These are phyloP conservation scores for Trachymyrmex septentrionalis DNA, from an alignment of 1,140 invertebrate species.

Conservation along the genomic window DNA sequence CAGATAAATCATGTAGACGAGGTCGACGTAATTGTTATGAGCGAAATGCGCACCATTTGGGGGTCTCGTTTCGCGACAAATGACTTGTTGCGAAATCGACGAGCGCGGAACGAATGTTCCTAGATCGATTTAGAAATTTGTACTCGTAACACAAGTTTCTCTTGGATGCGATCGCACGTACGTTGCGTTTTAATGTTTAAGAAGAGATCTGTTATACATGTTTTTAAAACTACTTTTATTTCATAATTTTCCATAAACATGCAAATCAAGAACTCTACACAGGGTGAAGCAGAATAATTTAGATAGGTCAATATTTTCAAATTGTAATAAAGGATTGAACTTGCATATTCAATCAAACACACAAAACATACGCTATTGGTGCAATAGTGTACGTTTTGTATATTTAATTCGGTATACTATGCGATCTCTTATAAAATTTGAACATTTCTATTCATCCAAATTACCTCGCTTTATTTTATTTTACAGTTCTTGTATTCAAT, in stretches of 20 bases:
- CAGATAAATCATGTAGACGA: slow-evolving; percentile 40
- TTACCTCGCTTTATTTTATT: no score
- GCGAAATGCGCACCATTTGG: slow-evolving; percentile 26
- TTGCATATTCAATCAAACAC: no score
- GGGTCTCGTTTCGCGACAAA: slow-evolving; percentile 30
- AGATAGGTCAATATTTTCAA: no score
- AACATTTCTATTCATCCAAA: no score
- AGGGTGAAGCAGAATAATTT: no score
- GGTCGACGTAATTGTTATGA: slow-evolving; percentile 50
- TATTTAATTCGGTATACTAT: no score
- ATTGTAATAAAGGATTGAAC: no score
- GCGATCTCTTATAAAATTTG: no score
- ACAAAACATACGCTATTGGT: no score
- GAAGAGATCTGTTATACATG: background rate
- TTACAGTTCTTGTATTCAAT: no score
- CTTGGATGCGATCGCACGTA: no score
- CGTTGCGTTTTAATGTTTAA: background rate
- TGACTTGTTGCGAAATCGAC: slow-evolving; percentile 7
- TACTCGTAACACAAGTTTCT: background rate
- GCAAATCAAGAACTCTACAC: background rate
- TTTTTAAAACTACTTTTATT: background rate
- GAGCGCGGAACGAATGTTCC: background rate
- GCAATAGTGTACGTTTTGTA: no score
- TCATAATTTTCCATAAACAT: background rate
- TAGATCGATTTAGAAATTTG: background rate